Base-by-base conservation (phyloP, 2,113 vertebrate species). In the Pterocles burchelli region DNA sequence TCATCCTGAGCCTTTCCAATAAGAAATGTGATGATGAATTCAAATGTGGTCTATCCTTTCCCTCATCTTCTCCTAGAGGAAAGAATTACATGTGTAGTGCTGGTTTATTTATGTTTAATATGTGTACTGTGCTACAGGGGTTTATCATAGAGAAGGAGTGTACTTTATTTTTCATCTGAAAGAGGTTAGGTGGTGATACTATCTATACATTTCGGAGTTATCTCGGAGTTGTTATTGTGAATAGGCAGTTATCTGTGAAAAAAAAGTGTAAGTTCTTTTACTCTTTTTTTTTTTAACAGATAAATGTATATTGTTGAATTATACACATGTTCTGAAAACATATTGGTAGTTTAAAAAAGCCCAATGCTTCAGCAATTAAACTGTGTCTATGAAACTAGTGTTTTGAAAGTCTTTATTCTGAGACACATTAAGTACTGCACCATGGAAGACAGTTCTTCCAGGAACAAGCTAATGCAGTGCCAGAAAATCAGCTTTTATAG, bases 401-500 rank as follows among this genome's bases (percentile, higher is more conserved):
- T 86, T 96, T 81, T 81, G 51, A 92, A 94, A 88, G 54, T 66
- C 33, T 94, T 92, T 93, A 48, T 93, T 95, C 65, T 78, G 55
- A 91, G 81, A 28, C 84, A 41, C 28, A 93, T 77, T 83, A 96
- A 77, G 38, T 80, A 55, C 24, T 3, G 1, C 68, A 81, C 76
- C 14, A 48, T 13, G 9, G 68, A 90, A 96, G 76, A 80, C 10
- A 92, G 65, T 86, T 95, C 68, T 96, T 95, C 88, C 88, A 88
- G 92, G 82, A 96, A 88, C 38, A 95, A 92, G 91, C 38, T 86
- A 86, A 68, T 67, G 55, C 61, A 78, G 85, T 92, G 61, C 85
- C 92, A 96, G 92, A 97, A 96, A 96, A 92, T 88, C 59, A 81
- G 68, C 26, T 95, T 95, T 95, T 94, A 91, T 80, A 92, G 41